Percentiles rank a stretch among this genome's conserved stretches.
These are phyloP conservation scores for Sciurus niger DNA, from an alignment of 2,113 vertebrate species.

Conservation along the genomic window DNA sequence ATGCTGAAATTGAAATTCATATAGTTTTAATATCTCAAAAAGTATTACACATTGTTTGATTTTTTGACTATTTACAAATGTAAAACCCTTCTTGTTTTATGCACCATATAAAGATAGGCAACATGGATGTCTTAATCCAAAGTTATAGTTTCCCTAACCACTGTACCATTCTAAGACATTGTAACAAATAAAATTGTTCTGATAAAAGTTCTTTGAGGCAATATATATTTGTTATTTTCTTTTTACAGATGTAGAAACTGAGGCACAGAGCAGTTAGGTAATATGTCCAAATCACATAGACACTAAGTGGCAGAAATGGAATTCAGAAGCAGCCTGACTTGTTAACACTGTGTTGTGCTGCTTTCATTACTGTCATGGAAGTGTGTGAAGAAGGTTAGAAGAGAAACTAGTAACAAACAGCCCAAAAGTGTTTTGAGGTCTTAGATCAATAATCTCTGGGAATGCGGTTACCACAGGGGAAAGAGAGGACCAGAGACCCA, in stretches of 20 bases:
- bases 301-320: background rate
- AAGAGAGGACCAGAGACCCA: background rate
- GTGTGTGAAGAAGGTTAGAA: background rate
- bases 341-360: accelerated
- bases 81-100: background rate
- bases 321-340: background rate
- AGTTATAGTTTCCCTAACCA: background rate
- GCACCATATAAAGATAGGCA: background rate
- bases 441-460: background rate
- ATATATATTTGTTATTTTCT: background rate
- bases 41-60: background rate
- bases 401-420: background rate
- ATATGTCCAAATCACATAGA: background rate
- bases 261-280: background rate
- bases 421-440: background rate
- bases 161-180: background rate
- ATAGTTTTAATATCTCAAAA: background rate
- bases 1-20: background rate
- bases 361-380: background rate
- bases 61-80: background rate
- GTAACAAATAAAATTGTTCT: background rate
- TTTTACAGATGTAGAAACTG: background rate
- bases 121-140: background rate
- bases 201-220: background rate
- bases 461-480: background rate